phyloP scores from a whole-genome alignment of 2,113 vertebrate genomes.

The Fulmarus glacialis region DNA sequence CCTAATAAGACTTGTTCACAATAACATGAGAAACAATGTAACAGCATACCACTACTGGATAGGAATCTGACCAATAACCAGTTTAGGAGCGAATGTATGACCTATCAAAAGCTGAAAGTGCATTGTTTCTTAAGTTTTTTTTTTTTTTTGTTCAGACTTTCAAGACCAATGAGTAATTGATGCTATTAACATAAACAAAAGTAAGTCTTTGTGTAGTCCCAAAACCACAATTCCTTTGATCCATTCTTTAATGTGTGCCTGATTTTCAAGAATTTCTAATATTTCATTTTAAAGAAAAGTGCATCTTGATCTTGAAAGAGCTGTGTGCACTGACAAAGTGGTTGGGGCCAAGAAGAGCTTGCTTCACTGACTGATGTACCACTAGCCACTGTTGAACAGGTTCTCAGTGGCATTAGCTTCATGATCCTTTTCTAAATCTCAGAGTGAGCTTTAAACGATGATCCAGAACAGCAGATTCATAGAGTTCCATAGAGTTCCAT shows the following conservation, averaged over 20 bases:
- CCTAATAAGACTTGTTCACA: conserved; percentile 19
- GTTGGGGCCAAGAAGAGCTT: background rate
- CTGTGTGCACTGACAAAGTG: background rate
- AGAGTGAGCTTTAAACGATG: background rate
- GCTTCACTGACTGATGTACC: background rate
- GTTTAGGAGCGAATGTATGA: background rate
- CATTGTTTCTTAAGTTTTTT: background rate
- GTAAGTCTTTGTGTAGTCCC: conserved; percentile 47
- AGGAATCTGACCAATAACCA: conserved; percentile 27
- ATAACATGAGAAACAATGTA: conserved; percentile 5
- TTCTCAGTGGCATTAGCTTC: background rate
- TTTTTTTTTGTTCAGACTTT: conserved; percentile 26
- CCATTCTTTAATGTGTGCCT: conserved; percentile 29
- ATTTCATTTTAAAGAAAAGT: conserved; percentile 55
- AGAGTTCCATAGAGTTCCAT: background rate
- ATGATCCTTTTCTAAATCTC: background rate
- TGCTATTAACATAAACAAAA: conserved; percentile 53
- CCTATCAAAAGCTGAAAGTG: conserved; percentile 31
- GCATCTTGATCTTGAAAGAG: conserved; percentile 49
- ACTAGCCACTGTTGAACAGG: background rate
- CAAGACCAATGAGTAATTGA: conserved; percentile 58
- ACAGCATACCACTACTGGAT: background rate
- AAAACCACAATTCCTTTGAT: conserved; percentile 49
- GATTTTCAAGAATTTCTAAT: conserved; percentile 64
- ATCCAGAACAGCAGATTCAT: background rate